Percentiles rank a stretch among this genome's conserved stretches.
Conservation (phyloP, 92 coral and sea anemone species). For the Umimayanthus chanpuru region DNA sequence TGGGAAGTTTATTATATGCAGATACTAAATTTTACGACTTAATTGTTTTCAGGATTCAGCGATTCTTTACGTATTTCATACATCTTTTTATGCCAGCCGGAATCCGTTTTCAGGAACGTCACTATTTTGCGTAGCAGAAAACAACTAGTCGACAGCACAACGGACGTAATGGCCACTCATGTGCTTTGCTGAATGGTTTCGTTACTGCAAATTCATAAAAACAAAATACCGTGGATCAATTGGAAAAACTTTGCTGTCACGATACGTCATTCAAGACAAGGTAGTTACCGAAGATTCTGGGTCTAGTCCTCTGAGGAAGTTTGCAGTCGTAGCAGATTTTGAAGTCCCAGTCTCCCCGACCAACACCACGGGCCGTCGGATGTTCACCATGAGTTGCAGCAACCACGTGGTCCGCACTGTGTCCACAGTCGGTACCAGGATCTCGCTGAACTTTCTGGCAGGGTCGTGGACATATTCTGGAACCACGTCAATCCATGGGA, state of each 20-base stretch:
- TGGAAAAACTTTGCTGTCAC: too few relatives aligned
- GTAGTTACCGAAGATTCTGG: conserved; percentile 85
- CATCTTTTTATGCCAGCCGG: too few relatives aligned
- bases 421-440: conserved; percentile 98
- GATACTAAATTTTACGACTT: too few relatives aligned
- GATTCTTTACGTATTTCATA: too few relatives aligned
- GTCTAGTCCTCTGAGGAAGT: conserved; percentile 86
- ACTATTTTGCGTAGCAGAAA: too few relatives aligned
- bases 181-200: not conserved
- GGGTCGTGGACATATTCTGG: conserved; percentile 96
- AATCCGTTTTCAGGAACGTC: too few relatives aligned
- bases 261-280: not conserved
- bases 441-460: conserved; percentile 92
- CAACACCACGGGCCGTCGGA: conserved; percentile 90
- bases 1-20: too few relatives aligned
- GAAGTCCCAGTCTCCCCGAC: conserved; percentile 99
- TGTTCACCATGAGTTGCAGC: conserved; percentile 90
- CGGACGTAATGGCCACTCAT: not conserved
- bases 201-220: not conserved
- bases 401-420: conserved; percentile 99
- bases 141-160: too few relatives aligned
- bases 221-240: too few relatives aligned
- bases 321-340: conserved; percentile 94
- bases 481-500: conserved; percentile 94
- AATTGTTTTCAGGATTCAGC: too few relatives aligned